Percentiles rank a stretch among this genome's conserved stretches.
Evolutionary conservation across 1,140 invertebrate species (phyloP).

Genomic region (Meloidogyne exigua): DNA sequence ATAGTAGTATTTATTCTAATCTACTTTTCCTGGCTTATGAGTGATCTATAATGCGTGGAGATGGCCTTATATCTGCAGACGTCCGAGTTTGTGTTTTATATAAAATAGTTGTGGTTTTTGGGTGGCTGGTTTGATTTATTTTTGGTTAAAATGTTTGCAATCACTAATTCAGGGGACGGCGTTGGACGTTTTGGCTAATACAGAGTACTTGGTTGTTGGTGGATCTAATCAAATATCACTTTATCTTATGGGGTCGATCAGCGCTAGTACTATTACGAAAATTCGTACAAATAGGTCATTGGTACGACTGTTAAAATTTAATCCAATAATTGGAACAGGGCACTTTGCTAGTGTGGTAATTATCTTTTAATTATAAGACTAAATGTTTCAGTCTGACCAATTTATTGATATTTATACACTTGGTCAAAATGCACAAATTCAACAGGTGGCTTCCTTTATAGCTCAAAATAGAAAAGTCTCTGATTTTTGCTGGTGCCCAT

Average conservation of each 20-base stretch:
- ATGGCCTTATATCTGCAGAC: constrained; percentile 13
- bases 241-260: not conserved
- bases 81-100: not conserved
- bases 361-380: not conserved
- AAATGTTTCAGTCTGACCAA: constrained; percentile 25
- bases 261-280: constrained; percentile 13
- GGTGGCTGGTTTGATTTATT: too few relatives aligned
- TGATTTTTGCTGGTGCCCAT: constrained; percentile 35
- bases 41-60: not conserved
- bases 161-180: constrained; percentile 19
- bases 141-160: too few relatives aligned
- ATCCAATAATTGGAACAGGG: constrained; percentile 22
- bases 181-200: constrained; percentile 17
- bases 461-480: constrained; percentile 33
- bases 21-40: not conserved
- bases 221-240: constrained; percentile 10
- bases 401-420: constrained; percentile 26
- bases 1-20: not conserved
- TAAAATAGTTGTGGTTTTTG: not conserved
- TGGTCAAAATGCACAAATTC: constrained; percentile 12
- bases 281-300: constrained; percentile 33
- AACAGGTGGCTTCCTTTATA: constrained; percentile 18
- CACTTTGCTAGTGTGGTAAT: constrained; percentile 34
- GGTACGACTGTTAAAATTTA: constrained; percentile 36
- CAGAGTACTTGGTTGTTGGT: constrained; percentile 14